These are phyloP conservation scores for Bufo gargarizans DNA, from an alignment of 2,113 vertebrate species.

Conservation along the genomic window DNA sequence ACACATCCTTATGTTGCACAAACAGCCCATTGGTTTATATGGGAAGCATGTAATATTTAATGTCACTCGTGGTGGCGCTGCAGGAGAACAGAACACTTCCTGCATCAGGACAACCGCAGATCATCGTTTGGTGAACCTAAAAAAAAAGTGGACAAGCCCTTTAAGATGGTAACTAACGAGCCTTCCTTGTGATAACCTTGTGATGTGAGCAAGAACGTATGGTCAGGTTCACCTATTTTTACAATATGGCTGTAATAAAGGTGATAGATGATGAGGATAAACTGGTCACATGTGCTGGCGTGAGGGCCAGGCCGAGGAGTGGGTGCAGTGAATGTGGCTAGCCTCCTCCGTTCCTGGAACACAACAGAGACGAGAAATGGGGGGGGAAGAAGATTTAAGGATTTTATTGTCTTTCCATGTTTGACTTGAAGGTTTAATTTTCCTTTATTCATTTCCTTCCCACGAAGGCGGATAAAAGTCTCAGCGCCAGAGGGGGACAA, in stretches of 20 bases:
- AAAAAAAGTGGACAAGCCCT: not conserved
- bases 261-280: constrained; percentile 18
- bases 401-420: constrained; percentile 1
- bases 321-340: not conserved
- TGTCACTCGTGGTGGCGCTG: too few species aligned
- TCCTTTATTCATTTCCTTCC: constrained; percentile 1
- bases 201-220: not conserved
- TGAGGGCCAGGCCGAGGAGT: not conserved
- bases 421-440: not conserved
- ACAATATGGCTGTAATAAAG: not conserved
- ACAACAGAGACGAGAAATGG: not conserved
- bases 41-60: too few species aligned
- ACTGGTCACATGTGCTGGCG: not conserved
- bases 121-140: too few species aligned
- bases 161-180: not conserved
- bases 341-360: not conserved
- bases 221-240: not conserved
- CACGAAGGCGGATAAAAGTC: not conserved
- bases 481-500: not conserved
- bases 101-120: not conserved
- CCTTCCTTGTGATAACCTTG: not conserved
- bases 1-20: too few species aligned
- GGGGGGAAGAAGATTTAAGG: not conserved
- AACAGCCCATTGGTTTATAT: too few species aligned
- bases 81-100: too few species aligned